Base-by-base conservation (phyloP, 2,113 vertebrate genomes). In the Microtus oregoni region DNA sequence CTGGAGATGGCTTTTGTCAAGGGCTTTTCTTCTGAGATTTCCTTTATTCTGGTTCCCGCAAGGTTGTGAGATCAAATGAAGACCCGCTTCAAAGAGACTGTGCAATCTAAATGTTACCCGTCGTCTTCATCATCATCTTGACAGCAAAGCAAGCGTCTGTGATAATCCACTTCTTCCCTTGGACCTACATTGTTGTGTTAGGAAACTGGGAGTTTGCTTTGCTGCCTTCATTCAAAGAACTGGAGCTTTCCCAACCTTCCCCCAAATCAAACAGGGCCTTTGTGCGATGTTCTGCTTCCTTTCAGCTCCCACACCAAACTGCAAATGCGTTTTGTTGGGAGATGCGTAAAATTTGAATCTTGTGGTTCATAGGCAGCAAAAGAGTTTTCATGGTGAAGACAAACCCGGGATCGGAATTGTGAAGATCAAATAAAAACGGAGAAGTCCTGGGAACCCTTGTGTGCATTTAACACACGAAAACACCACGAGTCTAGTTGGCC, bases 21-120 rank as follows among this genome's bases (percentile, higher is more conserved):
- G 94, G 41, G 61, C 44, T 78, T 95, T 94, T 90, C 35, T 94
- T 63, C 97, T 76, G 75, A 92, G 90, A 85, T 86, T 85, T 76
- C 95, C 55, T 89, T 95, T 97, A 47, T 76, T 93, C 85, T 86
- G 52, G 67, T 86, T 88, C 70, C n/a, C 50, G 13, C 26, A 83
- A 79, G 86, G 32, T 86, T 95, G 26, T 91, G 30, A 70, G 86
- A 88, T 92, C 68, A 96, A 96, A 91, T 93, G 83, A 77, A 70
- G 72, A 92, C 17, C 38, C 52, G 81, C 44, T 90, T 88, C 58
- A 93, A 89, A 96, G 92, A 85, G 52, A n/a, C 87, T 94, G 55
- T 85, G 44, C 87, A 90, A 68, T 92, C 35, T 92, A 90, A 88
- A 38, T 47, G 52, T 87, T 52, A 61, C 68, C 88, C 92, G 58